Percentiles rank a stretch among this genome's conserved stretches.
Evolutionary conservation across 2,888 invertebrate species (phyloP).

Genomic region (Noctua janthe): DNA sequence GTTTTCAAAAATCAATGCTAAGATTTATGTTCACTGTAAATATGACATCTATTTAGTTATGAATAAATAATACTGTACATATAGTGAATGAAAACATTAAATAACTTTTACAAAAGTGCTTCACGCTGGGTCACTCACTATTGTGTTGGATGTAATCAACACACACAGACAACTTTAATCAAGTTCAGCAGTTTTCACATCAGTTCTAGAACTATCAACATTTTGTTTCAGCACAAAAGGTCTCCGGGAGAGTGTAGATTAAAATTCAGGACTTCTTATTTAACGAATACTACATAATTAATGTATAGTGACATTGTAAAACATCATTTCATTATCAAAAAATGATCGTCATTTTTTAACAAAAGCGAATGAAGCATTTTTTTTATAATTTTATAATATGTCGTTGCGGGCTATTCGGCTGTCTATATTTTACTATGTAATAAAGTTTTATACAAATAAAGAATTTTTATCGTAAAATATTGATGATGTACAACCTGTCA

Average conservation of each 20-base stretch:
- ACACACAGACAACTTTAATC: constrained; percentile 24
- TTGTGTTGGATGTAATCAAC: constrained; percentile 42
- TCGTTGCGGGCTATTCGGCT: constrained; percentile 66
- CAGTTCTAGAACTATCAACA: constrained; percentile 73
- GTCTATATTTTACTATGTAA: constrained; percentile 78
- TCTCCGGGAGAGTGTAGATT: constrained; percentile 80
- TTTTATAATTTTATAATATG: constrained; percentile 62
- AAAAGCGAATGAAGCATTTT: constrained; percentile 52
- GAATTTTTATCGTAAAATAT: constrained; percentile 73
- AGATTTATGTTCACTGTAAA: constrained; percentile 59
- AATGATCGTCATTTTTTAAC: constrained; percentile 47
- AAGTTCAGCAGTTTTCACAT: constrained; percentile 42
- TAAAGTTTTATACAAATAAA: constrained; percentile 87
- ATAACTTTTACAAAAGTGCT: constrained; percentile 48
- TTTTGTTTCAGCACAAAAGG: constrained; percentile 88
- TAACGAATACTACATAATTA: constrained; percentile 62
- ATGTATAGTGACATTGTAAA: constrained; percentile 60
- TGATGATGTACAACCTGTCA: constrained; percentile 80
- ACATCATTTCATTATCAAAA: constrained; percentile 58
- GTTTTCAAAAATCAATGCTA: constrained; percentile 26
- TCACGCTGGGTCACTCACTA: constrained; percentile 64
- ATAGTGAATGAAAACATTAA: constrained; percentile 59
- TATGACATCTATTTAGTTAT: constrained; percentile 57
- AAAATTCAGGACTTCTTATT: constrained; percentile 73
- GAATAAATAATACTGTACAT: constrained; percentile 70